Conservation (phyloP, 2,888 invertebrate genomes). For the Pollenia labialis region DNA sequence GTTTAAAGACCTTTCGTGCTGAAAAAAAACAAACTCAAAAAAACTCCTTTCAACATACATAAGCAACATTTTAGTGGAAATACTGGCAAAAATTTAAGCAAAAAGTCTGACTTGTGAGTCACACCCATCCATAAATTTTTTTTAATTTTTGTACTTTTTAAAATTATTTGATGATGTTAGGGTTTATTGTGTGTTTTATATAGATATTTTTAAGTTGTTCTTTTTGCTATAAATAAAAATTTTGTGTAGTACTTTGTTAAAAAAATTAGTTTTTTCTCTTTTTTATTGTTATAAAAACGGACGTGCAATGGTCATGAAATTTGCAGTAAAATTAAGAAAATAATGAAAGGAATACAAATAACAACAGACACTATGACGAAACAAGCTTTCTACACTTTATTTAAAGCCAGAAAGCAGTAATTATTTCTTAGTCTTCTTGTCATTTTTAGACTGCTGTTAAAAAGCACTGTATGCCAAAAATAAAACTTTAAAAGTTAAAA, state of each 20-base stretch:
- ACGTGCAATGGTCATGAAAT: conserved; percentile 70
- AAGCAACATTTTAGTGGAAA: conserved; percentile 46
- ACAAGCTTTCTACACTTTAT: conserved; percentile 64
- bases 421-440: conserved; percentile 28
- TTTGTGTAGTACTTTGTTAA: conserved; percentile 4
- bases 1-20: conserved; percentile 55
- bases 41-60: conserved; percentile 45
- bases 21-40: conserved; percentile 36
- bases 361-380: conserved; percentile 53
- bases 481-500: conserved; percentile 26
- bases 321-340: conserved; percentile 66
- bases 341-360: conserved; percentile 47
- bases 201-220: background rate
- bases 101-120: conserved; percentile 55
- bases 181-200: conserved; percentile 11
- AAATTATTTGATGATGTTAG: conserved; percentile 63
- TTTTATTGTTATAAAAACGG: conserved; percentile 56
- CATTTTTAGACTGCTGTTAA: conserved; percentile 30
- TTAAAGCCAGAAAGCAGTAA: conserved; percentile 34
- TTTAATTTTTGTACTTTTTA: conserved; percentile 31
- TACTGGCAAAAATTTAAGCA: conserved; percentile 30
- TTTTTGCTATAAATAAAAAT: conserved; percentile 1
- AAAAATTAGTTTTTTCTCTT: conserved; percentile 38
- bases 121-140: conserved; percentile 53
- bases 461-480: conserved; percentile 52